Base-by-base conservation (phyloP, 2,113 vertebrate species). In the Todiramphus chloris region DNA sequence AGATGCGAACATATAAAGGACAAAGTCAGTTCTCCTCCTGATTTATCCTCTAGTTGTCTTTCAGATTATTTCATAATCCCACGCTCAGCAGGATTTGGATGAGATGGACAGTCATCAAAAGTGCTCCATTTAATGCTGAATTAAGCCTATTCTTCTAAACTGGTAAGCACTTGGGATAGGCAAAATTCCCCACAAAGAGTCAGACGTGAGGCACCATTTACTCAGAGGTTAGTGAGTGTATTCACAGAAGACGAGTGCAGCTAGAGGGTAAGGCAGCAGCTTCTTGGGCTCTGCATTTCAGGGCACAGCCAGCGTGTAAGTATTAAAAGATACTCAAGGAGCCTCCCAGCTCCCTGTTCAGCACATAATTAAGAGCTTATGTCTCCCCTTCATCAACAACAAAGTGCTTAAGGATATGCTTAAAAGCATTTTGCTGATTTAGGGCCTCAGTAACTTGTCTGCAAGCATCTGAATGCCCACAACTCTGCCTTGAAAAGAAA, bases 281-380 rank as follows among this genome's bases (percentile, higher is more conserved):
- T 12, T 72, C 64, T 41, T 2, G 1, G 67, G 43, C 48, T 79
- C 67, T 46, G 20, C 67, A 23, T 79, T 91, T 77, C 39, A 63
- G 46, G 56, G 43, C 80, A 94, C 30, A 78, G 56, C 46, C 55
- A 77, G 8, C 0, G 0, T 27, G 1, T 7, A 53, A 82, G 31
- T 58, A 81, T 81, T n/a, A 84, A 78, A 87, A 90, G 35, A 87
- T 19, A 75, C 6, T 48, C 44, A 39, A 68, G 20, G 13, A 87
- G 13, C 35, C 50, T 92, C 39, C 24, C 63, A 79, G 51, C 30
- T 79, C 75, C 35, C 41, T 73, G 27, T 60, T 87, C 66, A 68
- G 94, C 56, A 72, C 60, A 89, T 87, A 89, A 95, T 82, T 91
- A 94, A 94, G 56, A 93, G 58, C 53, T 91, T 67, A 41, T 24